phyloP scores from a whole-genome alignment of 2,797 vertebrate species.

The Pachyuromys duprasi region DNA sequence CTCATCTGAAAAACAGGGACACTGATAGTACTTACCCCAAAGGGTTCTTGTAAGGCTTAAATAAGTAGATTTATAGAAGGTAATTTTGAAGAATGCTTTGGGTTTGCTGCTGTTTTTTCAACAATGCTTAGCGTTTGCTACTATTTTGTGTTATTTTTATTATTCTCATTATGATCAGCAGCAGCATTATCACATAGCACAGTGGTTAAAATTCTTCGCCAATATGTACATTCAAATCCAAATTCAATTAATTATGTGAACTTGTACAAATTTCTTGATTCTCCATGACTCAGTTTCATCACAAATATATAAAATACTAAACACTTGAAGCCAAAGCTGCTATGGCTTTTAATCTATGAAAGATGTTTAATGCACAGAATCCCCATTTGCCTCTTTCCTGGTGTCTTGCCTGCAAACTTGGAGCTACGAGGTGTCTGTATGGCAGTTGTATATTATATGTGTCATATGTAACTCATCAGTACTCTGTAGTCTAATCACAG shows the following conservation, averaged over 20 bases:
- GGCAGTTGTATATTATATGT: slow-evolving; percentile 53
- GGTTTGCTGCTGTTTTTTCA: background rate
- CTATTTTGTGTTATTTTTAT: slow-evolving; percentile 49
- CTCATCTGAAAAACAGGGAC: slow-evolving; percentile 16
- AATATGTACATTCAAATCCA: slow-evolving; percentile 30
- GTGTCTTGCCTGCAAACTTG: slow-evolving; percentile 65
- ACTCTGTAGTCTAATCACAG: slow-evolving; percentile 65
- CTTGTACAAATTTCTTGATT: slow-evolving; percentile 24
- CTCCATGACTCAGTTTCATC: slow-evolving; percentile 19
- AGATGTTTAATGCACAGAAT: slow-evolving; percentile 10
- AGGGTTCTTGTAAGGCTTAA: slow-evolving; percentile 44
- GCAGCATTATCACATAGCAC: slow-evolving; percentile 14
- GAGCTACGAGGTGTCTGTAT: slow-evolving; percentile 40
- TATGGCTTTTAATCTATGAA: slow-evolving; percentile 42
- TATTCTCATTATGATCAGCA: slow-evolving; percentile 16
- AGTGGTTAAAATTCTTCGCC: background rate
- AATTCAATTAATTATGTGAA: slow-evolving; percentile 15
- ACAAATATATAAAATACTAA: slow-evolving; percentile 45
- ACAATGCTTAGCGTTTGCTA: background rate
- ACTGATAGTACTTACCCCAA: slow-evolving; percentile 34
- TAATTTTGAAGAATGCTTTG: slow-evolving; percentile 28
- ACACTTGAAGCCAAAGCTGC: background rate
- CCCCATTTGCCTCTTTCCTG: slow-evolving; percentile 53
- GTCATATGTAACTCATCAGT: slow-evolving; percentile 70
- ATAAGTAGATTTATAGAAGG: slow-evolving; percentile 20